These are phyloP conservation scores for Camponotus floridanus DNA, from an alignment of 1,140 invertebrate species.

Conservation along the genomic window DNA sequence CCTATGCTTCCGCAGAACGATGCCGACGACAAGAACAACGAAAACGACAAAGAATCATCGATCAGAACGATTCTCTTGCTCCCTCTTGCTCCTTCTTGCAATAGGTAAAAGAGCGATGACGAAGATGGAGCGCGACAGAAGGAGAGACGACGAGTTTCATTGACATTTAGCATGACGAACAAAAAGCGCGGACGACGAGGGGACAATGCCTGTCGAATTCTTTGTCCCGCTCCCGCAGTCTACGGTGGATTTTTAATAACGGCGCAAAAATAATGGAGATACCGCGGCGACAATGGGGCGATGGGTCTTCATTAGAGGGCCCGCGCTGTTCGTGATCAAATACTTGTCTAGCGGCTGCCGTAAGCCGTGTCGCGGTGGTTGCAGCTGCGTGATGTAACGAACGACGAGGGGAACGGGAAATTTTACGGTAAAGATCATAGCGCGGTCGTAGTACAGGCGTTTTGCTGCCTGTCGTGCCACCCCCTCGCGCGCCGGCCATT, in stretches of 20 bases:
- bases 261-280: constrained; percentile 82
- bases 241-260: constrained; percentile 82
- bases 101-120: constrained; percentile 19
- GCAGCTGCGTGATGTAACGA: constrained; percentile 26
- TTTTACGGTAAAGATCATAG: constrained; percentile 63
- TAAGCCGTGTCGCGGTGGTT: constrained; percentile 42
- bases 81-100: background rate
- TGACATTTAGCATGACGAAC: constrained; percentile 79
- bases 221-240: constrained; percentile 73
- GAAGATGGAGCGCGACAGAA: constrained; percentile 13
- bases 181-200: constrained; percentile 77
- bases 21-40: constrained; percentile 42
- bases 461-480: constrained; percentile 67
- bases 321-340: constrained; percentile 77
- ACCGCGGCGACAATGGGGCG: constrained; percentile 69
- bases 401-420: background rate
- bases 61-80: constrained; percentile 33
- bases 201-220: constrained; percentile 81
- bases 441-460: constrained; percentile 65
- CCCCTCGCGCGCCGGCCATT: constrained; percentile 41
- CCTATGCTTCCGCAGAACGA: constrained; percentile 32
- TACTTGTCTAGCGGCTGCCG: constrained; percentile 71
- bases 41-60: constrained; percentile 56
- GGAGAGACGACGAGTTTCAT: constrained; percentile 72
- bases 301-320: constrained; percentile 79